phyloP scores from a whole-genome alignment of 2,797 vertebrate species.

The Lacerta agilis region DNA sequence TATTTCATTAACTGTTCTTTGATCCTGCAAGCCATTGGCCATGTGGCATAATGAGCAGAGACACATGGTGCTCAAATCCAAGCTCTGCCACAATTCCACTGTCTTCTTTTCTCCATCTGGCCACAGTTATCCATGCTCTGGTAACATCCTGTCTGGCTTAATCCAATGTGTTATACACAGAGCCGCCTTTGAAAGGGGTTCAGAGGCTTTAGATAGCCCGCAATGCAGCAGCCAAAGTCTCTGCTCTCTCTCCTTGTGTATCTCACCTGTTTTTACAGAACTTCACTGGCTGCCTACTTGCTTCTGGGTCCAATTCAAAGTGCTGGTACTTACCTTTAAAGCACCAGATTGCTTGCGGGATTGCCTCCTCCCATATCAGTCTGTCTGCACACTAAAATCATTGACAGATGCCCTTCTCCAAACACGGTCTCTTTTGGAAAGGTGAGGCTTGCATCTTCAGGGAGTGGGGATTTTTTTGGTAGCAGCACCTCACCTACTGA shows the following conservation, averaged over 20 bases:
- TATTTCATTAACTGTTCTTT: constrained; percentile 10
- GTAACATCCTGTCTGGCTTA: background rate
- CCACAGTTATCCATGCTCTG: background rate
- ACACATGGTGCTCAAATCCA: constrained; percentile 4
- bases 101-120: background rate
- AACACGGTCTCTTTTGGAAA: background rate
- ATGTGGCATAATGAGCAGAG: constrained; percentile 4
- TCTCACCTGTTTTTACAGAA: background rate
- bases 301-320: background rate
- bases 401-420: background rate
- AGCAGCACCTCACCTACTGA: background rate
- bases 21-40: background rate
- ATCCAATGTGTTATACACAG: background rate
- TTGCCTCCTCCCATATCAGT: background rate
- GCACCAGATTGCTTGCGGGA: background rate
- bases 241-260: background rate
- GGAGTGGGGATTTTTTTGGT: background rate
- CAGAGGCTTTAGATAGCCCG: background rate
- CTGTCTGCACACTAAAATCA: background rate
- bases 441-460: background rate
- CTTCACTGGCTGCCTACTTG: background rate
- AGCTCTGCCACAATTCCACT: background rate
- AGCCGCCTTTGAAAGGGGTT: background rate
- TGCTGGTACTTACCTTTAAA: background rate
- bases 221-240: background rate